Base-by-base conservation (phyloP, 2,113 vertebrate genomes). In the Pelecanus crispus region DNA sequence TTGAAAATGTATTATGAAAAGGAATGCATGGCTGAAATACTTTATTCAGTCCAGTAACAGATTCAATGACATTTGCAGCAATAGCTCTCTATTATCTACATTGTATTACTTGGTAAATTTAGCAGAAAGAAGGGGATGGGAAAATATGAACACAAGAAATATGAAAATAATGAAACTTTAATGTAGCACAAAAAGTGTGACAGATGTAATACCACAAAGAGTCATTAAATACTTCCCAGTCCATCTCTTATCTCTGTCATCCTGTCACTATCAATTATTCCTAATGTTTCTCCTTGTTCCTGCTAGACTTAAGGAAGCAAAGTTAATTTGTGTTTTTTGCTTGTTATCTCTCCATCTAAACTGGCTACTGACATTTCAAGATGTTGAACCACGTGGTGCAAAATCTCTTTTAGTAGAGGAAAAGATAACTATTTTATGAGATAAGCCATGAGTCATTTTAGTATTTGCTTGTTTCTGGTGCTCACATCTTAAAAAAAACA, bases 71-170 rank as follows among this genome's bases (percentile, higher is more conserved):
- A 97, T 98, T 98, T 98, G 67, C 96, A 97, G 96, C 97, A 97
- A 96, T 84, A 97, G 94, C 86, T 97, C 93, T 97, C 92, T 97
- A 97, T 98, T 98, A 98, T 97, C 94, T 83, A 94, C 90, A 97
- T 97, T 97, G 92, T 98, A 97, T 98, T 98, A 97, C 97, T 98
- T 97, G 97, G 96, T 98, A 98, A 98, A 98, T 98, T 98, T 98
- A 98, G 97, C 98, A 98, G 97, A 98, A 98, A 98, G 92, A 97
- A 97, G 81, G 58, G 85, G 87, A 97, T 95, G 93, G 95, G 53
- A 98, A 98, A 98, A 97, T 97, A 97, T 95, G 97, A 98, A 98
- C 98, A 98, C 97, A 98, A 93, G 71, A 98, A 98, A 98, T 98
- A 97, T 91, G 94, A 97, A 98, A 98, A 98, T 98, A 98, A 98